These are phyloP conservation scores for Sebastes reedi DNA, from an alignment of 2,797 vertebrate species.

Conservation along the genomic window DNA sequence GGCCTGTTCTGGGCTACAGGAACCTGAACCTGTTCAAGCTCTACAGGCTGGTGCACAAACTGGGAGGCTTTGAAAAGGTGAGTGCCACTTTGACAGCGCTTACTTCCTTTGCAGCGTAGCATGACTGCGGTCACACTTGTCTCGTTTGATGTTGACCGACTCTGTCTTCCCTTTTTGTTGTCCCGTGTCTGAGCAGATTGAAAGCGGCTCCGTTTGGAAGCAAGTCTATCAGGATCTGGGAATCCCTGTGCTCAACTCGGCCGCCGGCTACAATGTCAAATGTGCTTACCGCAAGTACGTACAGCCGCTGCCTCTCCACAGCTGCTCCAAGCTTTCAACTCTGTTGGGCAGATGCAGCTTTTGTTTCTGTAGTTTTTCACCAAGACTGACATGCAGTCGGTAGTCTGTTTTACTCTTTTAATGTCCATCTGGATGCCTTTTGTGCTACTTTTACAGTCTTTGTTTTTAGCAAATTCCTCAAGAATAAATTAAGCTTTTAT, in stretches of 20 bases:
- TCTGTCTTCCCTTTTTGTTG: background rate
- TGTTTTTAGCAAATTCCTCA: background rate
- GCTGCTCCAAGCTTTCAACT: background rate
- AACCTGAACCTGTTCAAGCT: slow-evolving; percentile 88
- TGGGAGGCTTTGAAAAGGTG: slow-evolving; percentile 85
- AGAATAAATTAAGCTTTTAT: background rate
- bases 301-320: background rate
- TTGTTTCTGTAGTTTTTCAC: slow-evolving; percentile 3
- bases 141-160: background rate
- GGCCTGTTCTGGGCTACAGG: slow-evolving; percentile 86
- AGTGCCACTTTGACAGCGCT: slow-evolving; percentile 43
- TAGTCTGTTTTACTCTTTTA: background rate
- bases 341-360: background rate
- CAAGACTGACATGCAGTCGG: background rate
- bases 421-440: background rate
- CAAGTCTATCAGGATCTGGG: slow-evolving; percentile 87
- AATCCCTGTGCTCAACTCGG: slow-evolving; percentile 87
- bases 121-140: background rate
- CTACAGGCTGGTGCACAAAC: slow-evolving; percentile 84
- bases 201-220: slow-evolving; percentile 86
- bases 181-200: slow-evolving; percentile 75
- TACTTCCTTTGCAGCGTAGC: background rate
- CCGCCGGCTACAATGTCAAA: slow-evolving; percentile 88
- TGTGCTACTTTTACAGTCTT: background rate
- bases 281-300: slow-evolving; percentile 88